Conservation (phyloP, 2,113 vertebrate genomes). For the Peromyscus maniculatus region DNA sequence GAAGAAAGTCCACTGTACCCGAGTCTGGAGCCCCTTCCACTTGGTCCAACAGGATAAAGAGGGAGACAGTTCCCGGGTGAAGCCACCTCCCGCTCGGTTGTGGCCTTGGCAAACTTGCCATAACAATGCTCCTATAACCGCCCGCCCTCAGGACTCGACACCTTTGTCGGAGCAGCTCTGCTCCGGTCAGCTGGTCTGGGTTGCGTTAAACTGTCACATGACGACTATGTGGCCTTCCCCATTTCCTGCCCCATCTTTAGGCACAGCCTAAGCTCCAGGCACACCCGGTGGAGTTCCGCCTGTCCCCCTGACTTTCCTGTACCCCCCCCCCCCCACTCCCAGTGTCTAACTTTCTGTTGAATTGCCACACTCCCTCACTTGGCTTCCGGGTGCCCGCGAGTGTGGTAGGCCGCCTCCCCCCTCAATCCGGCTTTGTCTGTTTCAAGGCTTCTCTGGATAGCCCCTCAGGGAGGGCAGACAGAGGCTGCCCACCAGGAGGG, state of each 20-base stretch:
- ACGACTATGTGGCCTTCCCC: neutral
- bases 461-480: neutral
- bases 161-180: neutral
- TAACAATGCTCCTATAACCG: neutral
- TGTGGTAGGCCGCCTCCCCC: neutral
- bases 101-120: neutral
- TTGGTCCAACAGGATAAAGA: neutral
- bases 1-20: neutral
- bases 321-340: fast-evolving
- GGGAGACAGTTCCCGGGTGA: neutral
- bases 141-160: neutral
- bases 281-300: no score
- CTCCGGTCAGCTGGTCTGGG: neutral
- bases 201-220: neutral
- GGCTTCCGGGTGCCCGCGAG: neutral
- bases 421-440: neutral
- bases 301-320: neutral
- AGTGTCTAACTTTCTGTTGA: neutral
- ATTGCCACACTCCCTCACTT: neutral
- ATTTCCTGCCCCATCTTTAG: neutral
- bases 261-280: neutral
- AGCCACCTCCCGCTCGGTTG: neutral
- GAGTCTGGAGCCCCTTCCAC: neutral
- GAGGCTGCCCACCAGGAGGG: neutral
- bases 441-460: neutral